Base-by-base conservation (phyloP, 2,113 vertebrate species). In the Trogon melanurus region DNA sequence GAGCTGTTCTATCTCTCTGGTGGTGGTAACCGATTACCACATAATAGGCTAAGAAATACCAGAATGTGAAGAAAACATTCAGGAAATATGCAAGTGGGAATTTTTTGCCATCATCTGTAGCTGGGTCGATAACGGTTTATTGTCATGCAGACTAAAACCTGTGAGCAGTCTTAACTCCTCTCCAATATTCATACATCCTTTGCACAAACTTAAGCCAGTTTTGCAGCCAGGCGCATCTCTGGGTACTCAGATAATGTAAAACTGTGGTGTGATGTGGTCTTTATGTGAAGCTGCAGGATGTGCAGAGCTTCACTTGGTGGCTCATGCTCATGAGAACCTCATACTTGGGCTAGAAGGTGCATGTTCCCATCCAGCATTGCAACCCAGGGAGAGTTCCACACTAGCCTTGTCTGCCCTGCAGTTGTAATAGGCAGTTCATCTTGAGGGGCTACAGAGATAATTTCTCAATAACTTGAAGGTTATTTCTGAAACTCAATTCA, bases 401-500 rank as follows among this genome's bases (percentile, higher is more conserved):
- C 48, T 71, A 53, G 32, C 65, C 41, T 61, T 38, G 41, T 50
- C 80, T 88, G 65, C 75, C 44, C 19, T 11, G 36, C 21, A 69
- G 26, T 16, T 76, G 38, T 84, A 92, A 67, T 13, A 57, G n/a
- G 34, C 23, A 62, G 38, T 29, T 85, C 8, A 44, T 79, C 79
- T 90, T 44, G n/a, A 93, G 64, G 91, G 53, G 50, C 53, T 48
- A 44, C 50, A 76, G 67, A 90, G 85, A 80, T 58, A 1, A 2
- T 83, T 92, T 87, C 93, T 85, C 58, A 75, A 10, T 74, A 88
- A 71, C 67, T 79, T 29, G 3, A 32, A 74, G 72, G 30, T 83
- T 82, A 64, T 93, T 97, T 95, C 36, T 96, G 93, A 97, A 95
- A 95, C 66, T 65, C 58, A 83, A 58, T 91, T 69, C 45, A 74